phyloP scores from a whole-genome alignment of 2,888 invertebrate species.

The Punctoribates punctum region DNA sequence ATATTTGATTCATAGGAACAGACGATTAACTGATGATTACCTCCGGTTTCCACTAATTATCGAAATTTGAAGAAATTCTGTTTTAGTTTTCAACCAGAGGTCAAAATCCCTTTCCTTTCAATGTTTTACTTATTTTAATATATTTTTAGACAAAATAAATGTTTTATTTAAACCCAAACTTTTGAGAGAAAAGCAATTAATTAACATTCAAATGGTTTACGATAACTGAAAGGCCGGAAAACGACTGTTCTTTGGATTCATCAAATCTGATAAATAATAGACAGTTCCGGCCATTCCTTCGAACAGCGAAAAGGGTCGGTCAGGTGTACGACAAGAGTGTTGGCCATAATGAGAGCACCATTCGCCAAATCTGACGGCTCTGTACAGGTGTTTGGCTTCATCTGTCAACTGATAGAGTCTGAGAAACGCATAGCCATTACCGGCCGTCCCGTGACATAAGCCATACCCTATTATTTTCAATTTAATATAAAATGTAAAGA shows the following conservation, averaged over 20 bases:
- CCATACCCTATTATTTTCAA: constrained; percentile 65
- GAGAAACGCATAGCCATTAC: constrained; percentile 79
- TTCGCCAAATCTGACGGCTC: constrained; percentile 58
- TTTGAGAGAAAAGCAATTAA: background rate
- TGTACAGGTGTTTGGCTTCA: constrained; percentile 63
- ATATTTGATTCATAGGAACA: too few species aligned
- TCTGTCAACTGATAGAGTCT: constrained; percentile 71
- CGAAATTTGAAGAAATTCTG: too few species aligned
- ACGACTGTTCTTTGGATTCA: constrained; percentile 63
- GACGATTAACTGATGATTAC: too few species aligned
- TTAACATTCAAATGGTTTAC: background rate
- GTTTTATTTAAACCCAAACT: too few species aligned
- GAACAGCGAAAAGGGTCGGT: constrained; percentile 75
- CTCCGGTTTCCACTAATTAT: too few species aligned
- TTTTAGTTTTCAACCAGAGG: too few species aligned
- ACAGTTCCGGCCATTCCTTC: constrained; percentile 71
- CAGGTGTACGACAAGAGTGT: constrained; percentile 63
- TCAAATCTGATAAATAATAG: constrained; percentile 69
- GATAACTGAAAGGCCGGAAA: constrained; percentile 69
- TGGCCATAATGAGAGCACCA: constrained; percentile 59
- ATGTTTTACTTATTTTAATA: too few species aligned
- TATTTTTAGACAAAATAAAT: too few species aligned
- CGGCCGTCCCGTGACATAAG: constrained; percentile 80
- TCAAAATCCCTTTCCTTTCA: too few species aligned
- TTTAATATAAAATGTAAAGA: too few species aligned